Conservation (phyloP, 2,113 vertebrate species). For the Crotalus tigris region DNA sequence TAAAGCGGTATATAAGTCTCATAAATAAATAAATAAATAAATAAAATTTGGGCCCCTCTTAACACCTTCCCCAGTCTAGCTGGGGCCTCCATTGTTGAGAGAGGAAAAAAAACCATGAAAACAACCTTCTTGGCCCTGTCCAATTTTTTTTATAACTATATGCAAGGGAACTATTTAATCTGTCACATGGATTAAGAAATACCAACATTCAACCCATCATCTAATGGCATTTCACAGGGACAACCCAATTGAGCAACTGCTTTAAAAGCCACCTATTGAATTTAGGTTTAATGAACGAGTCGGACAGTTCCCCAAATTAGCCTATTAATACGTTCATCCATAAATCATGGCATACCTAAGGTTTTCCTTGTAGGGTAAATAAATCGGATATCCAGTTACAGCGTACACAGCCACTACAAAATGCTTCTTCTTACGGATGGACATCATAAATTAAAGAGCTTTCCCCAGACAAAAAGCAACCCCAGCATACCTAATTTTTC, state of each 20-base stretch:
- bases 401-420: neutral
- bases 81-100: neutral
- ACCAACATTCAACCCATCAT: neutral
- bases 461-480: slow-evolving; percentile 4
- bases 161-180: neutral
- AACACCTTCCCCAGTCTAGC: neutral
- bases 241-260: neutral
- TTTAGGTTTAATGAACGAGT: neutral
- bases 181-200: neutral
- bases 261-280: neutral
- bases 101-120: neutral
- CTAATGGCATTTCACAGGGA: neutral
- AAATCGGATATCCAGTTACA: slow-evolving; percentile 21
- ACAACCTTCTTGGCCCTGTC: neutral
- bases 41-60: neutral
- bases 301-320: neutral
- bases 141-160: neutral
- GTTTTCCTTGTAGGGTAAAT: neutral
- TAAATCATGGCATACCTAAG: neutral
- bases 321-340: neutral
- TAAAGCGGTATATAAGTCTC: too few relatives aligned
- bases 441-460: slow-evolving; percentile 44
- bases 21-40: too few relatives aligned
- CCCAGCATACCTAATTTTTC: slow-evolving; percentile 28
- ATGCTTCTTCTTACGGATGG: slow-evolving; percentile 41